Base-by-base conservation (phyloP, 2,888 invertebrate genomes). In the Hymenopus coronatus region DNA sequence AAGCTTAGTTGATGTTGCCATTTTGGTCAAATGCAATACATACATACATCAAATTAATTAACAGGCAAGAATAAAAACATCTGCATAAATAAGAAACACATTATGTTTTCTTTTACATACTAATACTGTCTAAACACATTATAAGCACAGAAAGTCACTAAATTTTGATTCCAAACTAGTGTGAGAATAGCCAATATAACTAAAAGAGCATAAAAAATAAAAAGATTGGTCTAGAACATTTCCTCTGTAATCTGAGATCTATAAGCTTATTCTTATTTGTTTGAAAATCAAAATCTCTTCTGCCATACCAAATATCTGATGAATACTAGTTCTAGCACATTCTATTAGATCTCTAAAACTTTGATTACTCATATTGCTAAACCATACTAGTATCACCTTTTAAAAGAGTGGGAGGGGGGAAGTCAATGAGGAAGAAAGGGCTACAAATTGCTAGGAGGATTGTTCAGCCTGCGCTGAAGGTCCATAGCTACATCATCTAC, bases 401-500 rank as follows among this genome's bases (percentile, higher is more conserved):
- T 20, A 70, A 70, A 70, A 25, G 25, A 25, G 15, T 15, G 54
- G 54, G 25, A 70, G 25, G 54, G 54, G 54, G 15, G 25, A 20
- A 25, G 54, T 70, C 25, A 70, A 20, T 25, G 25, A 25, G 54
- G 54, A 70, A 70, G 54, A 70, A 70, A 25, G 28, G 46, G 86
- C 87, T 88, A 89, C 87, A 88, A 88, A 70, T 88, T 88, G 28
- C 88, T 87, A 81, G 86, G 84, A 70, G 83, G 88, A 85, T 90
- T 90, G 82, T 90, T 90, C 88, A 90, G 90, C 46, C 91, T 90
- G 54, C 91, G 90, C 87, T 91, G 90, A 33, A 90, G 91, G 88
- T 91, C 91, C 89, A 91, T 89, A 14, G 94, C 93, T 85, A 94
- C 94, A 91, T 94, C 94, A 89, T 94, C 94, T 89, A 94, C 94